phyloP scores from a whole-genome alignment of 2,888 invertebrate genomes.

The Scaptomyza caliginosa region DNA sequence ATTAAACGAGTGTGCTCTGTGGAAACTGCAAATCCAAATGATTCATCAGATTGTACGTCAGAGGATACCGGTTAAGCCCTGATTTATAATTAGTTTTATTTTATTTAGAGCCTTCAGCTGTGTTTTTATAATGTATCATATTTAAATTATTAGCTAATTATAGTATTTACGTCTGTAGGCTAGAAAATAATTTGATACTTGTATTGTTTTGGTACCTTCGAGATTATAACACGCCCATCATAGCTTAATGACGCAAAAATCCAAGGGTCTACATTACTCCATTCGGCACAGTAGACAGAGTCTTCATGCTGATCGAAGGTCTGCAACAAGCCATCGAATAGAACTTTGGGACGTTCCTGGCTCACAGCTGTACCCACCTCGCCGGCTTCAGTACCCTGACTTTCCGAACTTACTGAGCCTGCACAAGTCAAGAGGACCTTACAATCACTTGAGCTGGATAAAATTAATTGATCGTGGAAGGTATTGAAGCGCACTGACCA shows the following conservation, averaged over 20 bases:
- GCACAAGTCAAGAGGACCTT: constrained; percentile 94
- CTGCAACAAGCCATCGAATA: constrained; percentile 93
- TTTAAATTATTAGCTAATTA: constrained; percentile 15
- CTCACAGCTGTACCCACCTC: constrained; percentile 23
- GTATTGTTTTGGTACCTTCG: constrained; percentile 95
- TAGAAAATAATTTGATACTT: constrained; percentile 96
- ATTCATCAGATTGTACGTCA: constrained; percentile 88
- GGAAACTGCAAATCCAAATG: constrained; percentile 87
- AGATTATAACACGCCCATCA: constrained; percentile 97
- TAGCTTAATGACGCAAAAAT: constrained; percentile 98
- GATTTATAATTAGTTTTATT: constrained; percentile 17
- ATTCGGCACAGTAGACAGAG: constrained; percentile 98
- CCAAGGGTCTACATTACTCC: constrained; percentile 99
- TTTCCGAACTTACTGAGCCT: constrained; percentile 93
- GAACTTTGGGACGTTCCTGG: constrained; percentile 71
- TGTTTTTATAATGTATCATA: constrained; percentile 25
- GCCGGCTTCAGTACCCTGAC: constrained; percentile 18
- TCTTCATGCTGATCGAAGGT: constrained; percentile 98
- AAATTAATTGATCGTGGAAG: constrained; percentile 97
- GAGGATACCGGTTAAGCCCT: constrained; percentile 84
- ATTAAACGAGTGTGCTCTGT: constrained; percentile 86
- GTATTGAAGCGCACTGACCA: constrained; percentile 98
- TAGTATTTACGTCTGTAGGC: constrained; percentile 48
- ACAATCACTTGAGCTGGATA: constrained; percentile 97
- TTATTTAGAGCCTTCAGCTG: constrained; percentile 3